A percentile compares a stretch with the other conserved stretches of the same genome.
These are phyloP conservation scores for Perizoma flavofasciatum DNA, from an alignment of 2,888 invertebrate species.

Conservation along the genomic window DNA sequence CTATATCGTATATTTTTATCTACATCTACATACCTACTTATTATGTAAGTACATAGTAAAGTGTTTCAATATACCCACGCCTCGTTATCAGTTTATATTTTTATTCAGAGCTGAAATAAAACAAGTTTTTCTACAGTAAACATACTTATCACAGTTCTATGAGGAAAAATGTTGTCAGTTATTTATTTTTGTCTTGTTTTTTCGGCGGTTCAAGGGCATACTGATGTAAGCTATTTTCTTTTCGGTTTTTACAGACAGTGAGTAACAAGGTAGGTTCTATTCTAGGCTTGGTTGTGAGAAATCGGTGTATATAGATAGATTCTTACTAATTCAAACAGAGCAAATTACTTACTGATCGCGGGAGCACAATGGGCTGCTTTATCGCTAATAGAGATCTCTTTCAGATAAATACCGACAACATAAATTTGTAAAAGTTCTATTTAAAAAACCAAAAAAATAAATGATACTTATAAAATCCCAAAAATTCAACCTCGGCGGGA, in stretches of 20 bases:
- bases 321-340: too few species aligned
- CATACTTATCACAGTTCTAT: not conserved
- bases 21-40: slow-evolving; percentile 12
- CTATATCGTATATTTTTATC: slow-evolving; percentile 13
- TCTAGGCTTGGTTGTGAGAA: too few species aligned
- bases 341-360: too few species aligned
- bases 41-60: slow-evolving; percentile 3
- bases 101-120: slow-evolving; percentile 3
- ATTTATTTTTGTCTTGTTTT: slow-evolving; percentile 36
- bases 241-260: not conserved
- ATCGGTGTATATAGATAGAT: too few species aligned
- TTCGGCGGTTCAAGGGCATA: slow-evolving; percentile 43
- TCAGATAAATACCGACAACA: too few species aligned
- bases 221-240: slow-evolving; percentile 44
- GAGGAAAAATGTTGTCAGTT: slow-evolving; percentile 32
- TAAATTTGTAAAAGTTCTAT: too few species aligned
- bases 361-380: too few species aligned
- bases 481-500: too few species aligned
- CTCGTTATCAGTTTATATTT: slow-evolving; percentile 7
- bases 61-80: slow-evolving; percentile 15
- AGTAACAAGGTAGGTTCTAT: too few species aligned
- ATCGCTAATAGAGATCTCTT: too few species aligned
- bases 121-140: not conserved
- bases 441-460: too few species aligned
- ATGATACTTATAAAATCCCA: too few species aligned